Percentiles rank a stretch among this genome's conserved stretches.
These are phyloP conservation scores for Neosalanx taihuensis DNA, from an alignment of 2,797 vertebrate species.

Conservation along the genomic window DNA sequence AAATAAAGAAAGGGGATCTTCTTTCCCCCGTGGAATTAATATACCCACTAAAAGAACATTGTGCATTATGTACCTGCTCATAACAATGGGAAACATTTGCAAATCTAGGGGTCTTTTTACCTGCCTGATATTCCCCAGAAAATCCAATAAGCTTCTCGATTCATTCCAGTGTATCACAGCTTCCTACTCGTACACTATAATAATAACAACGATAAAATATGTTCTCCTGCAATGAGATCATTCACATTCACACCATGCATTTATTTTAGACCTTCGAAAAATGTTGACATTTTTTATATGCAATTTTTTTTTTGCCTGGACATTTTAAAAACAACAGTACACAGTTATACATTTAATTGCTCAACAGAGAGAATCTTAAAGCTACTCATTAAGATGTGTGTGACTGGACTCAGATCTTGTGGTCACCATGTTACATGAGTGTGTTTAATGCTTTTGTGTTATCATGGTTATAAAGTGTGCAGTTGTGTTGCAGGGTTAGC, in stretches of 20 bases:
- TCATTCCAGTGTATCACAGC: constrained; percentile 33
- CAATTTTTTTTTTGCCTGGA: neutral
- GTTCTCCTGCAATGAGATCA: constrained; percentile 53
- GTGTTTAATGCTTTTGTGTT: constrained; percentile 58
- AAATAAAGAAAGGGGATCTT: constrained; percentile 32
- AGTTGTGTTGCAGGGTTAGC: constrained; percentile 48
- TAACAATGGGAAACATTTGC: constrained; percentile 63
- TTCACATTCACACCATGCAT: constrained; percentile 43
- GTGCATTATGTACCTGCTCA: constrained; percentile 57
- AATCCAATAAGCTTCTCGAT: constrained; percentile 49
- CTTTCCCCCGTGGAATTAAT: constrained; percentile 69
- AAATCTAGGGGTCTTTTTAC: constrained; percentile 43
- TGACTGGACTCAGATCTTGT: constrained; percentile 27
- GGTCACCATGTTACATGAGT: constrained; percentile 38
- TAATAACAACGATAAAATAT: constrained; percentile 27
- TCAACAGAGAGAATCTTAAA: constrained; percentile 36
- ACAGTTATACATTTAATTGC: constrained; percentile 16
- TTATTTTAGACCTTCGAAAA: constrained; percentile 20
- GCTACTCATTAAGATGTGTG: neutral
- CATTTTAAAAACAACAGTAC: constrained; percentile 13
- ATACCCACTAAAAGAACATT: constrained; percentile 68
- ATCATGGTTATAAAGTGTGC: constrained; percentile 21
- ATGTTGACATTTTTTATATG: neutral
- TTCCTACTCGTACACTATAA: constrained; percentile 21
- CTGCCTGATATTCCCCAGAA: constrained; percentile 49